phyloP scores from a whole-genome alignment of 1,140 invertebrate genomes.

The Lepidostoma basale region DNA sequence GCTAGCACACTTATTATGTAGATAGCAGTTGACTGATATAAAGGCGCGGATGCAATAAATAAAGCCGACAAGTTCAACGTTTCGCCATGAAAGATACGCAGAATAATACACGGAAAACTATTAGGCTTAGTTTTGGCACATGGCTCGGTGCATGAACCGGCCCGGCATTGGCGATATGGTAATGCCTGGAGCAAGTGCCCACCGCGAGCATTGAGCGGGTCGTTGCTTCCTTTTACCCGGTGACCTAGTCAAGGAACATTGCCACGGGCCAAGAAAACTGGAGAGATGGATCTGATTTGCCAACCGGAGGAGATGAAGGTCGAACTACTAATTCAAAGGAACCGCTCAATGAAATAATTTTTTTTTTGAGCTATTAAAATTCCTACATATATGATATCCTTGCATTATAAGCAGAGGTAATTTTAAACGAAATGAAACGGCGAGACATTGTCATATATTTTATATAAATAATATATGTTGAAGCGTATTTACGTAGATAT shows the following conservation, averaged over 20 bases:
- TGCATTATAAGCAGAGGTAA: no score
- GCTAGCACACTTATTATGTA: no score
- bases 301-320: neutral
- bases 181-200: neutral
- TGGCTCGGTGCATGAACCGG: neutral
- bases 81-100: slow-evolving; percentile 25
- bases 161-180: slow-evolving; percentile 5
- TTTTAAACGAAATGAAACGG: no score
- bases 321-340: no score
- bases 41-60: no score
- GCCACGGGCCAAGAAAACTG: neutral
- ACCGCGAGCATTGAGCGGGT: neutral
- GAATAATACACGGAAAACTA: neutral
- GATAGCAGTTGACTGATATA: no score
- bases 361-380: no score
- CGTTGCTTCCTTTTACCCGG: neutral
- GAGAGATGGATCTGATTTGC: neutral
- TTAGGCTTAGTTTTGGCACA: slow-evolving; percentile 13
- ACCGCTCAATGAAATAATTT: no score
- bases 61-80: slow-evolving; percentile 11
- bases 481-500: no score
- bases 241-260: slow-evolving; percentile 2
- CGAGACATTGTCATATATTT: no score
- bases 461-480: no score
- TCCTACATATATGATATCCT: no score